phyloP scores from a whole-genome alignment of 2,888 invertebrate species.

The Pseudococcus jackbeardsleyi region DNA sequence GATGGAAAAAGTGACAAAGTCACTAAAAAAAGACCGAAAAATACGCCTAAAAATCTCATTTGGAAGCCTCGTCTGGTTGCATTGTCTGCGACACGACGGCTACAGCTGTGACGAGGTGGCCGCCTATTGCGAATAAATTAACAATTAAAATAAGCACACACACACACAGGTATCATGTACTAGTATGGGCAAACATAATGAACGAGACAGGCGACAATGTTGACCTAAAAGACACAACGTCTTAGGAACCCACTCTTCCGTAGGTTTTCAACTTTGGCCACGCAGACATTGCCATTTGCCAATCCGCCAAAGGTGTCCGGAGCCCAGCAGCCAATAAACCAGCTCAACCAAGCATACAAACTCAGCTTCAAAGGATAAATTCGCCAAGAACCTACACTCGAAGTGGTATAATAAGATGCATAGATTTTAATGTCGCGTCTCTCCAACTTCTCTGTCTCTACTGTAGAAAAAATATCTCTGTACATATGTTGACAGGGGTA shows the following conservation, averaged over 20 bases:
- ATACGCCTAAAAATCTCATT: too few relatives aligned
- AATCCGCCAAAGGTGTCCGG: constrained; percentile 8
- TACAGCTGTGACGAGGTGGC: background rate
- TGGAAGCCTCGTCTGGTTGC: too few relatives aligned
- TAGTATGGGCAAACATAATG: constrained; percentile 25
- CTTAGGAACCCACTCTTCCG: background rate
- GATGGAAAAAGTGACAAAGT: too few relatives aligned
- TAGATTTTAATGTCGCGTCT: background rate
- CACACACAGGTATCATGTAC: background rate
- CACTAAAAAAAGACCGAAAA: too few relatives aligned
- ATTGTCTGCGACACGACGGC: background rate
- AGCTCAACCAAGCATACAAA: background rate
- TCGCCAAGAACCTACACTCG: background rate
- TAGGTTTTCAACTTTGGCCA: background rate
- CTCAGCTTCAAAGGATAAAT: background rate
- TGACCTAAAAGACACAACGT: constrained; percentile 39
- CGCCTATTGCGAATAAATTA: constrained; percentile 38
- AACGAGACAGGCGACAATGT: constrained; percentile 49
- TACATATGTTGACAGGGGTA: background rate
- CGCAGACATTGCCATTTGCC: constrained; percentile 19
- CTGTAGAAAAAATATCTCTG: background rate
- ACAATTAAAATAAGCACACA: constrained; percentile 22
- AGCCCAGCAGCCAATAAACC: background rate
- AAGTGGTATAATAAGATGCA: background rate
- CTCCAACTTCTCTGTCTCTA: background rate